Conservation (phyloP, 1,140 invertebrate genomes). For the Halictus rubicundus region DNA sequence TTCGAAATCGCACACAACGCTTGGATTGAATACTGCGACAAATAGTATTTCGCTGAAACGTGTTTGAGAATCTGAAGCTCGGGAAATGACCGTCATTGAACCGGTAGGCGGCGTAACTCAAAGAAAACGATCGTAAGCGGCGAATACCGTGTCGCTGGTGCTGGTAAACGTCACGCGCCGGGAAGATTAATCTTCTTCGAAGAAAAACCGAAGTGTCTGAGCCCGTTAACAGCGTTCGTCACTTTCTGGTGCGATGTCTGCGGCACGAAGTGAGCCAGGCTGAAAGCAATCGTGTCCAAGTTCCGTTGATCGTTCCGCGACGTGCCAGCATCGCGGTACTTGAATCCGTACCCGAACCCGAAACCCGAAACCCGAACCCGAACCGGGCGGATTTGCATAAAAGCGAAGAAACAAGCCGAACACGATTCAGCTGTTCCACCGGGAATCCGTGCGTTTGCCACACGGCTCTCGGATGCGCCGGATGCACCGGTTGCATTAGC, state of each 20-base stretch:
- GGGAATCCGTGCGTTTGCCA: not conserved
- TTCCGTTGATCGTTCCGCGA: constrained; percentile 13
- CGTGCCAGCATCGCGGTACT: constrained; percentile 13
- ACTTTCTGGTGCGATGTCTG: constrained; percentile 5
- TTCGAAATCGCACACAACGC: too few species aligned
- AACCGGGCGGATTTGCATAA: constrained; percentile 17
- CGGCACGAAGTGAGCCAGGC: not conserved
- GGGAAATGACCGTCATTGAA: too few species aligned
- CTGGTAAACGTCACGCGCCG: not conserved
- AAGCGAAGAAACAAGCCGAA: constrained; percentile 26
- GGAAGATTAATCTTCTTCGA: constrained; percentile 20
- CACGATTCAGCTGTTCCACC: constrained; percentile 18
- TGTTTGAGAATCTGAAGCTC: too few species aligned
- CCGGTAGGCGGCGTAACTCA: too few species aligned
- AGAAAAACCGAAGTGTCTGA: not conserved
- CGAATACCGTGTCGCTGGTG: too few species aligned
- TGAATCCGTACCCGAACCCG: not conserved
- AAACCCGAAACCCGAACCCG: not conserved
- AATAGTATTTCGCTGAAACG: too few species aligned
- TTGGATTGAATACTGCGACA: too few species aligned
- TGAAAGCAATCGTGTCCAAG: constrained; percentile 29
- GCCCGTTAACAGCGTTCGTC: constrained; percentile 20
- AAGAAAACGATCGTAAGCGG: too few species aligned
- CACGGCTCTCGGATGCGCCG: not conserved
- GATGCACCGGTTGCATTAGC: not conserved